phyloP scores from a whole-genome alignment of 1,140 invertebrate genomes.

The Neoseiulus cucumeris region DNA sequence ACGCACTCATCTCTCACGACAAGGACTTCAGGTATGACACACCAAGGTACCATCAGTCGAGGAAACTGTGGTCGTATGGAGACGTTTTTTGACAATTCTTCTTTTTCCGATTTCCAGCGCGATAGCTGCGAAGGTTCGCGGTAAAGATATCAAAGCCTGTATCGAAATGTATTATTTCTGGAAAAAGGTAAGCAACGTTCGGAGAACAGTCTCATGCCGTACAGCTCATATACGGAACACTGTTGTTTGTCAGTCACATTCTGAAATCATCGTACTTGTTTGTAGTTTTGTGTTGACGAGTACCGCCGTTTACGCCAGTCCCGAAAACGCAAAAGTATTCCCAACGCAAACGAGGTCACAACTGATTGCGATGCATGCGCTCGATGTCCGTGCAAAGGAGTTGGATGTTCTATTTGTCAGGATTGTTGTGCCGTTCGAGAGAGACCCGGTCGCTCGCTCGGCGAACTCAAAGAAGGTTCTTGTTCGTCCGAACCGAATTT shows the following conservation, averaged over 20 bases:
- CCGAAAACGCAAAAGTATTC: conserved; percentile 4
- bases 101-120: neutral
- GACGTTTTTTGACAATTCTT: conserved; percentile 13
- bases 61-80: neutral
- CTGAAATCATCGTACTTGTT: too few relatives aligned
- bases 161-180: conserved; percentile 95
- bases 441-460: conserved; percentile 14
- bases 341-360: neutral
- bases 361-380: conserved; percentile 12
- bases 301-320: conserved; percentile 39
- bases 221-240: too few relatives aligned
- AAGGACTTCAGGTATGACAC: conserved; percentile 55
- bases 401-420: conserved; percentile 20
- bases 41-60: neutral
- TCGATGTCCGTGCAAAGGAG: conserved; percentile 37
- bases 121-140: conserved; percentile 39
- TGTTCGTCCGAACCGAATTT: conserved; percentile 39
- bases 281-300: conserved; percentile 51
- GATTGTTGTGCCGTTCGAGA: neutral
- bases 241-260: too few relatives aligned
- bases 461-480: conserved; percentile 29
- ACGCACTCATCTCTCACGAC: conserved; percentile 64
- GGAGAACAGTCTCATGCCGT: too few relatives aligned
- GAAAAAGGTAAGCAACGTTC: conserved; percentile 76
- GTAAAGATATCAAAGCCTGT: conserved; percentile 77